Percentiles rank a stretch among this genome's conserved stretches.
phyloP scores from a whole-genome alignment of 1,140 invertebrate genomes.

The silkworm (Bombyx mori) region DNA sequence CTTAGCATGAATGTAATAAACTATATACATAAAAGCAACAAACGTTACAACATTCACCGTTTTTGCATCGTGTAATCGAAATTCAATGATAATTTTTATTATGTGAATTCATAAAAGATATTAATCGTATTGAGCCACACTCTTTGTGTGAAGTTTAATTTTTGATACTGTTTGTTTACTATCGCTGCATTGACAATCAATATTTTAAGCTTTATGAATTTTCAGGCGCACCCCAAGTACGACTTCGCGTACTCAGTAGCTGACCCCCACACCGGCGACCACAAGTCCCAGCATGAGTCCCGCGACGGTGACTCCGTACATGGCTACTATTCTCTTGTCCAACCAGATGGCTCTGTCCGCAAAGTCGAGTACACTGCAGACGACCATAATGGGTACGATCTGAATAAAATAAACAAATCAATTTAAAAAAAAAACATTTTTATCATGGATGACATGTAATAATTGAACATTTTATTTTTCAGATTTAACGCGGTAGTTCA shows the following conservation, averaged over 20 bases:
- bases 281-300: conserved; percentile 31
- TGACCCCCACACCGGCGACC: conserved; percentile 43
- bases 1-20: too few relatives aligned
- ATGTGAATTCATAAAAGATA: too few relatives aligned
- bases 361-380: conserved; percentile 53
- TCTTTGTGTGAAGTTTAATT: too few relatives aligned
- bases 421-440: background rate
- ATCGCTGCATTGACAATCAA: too few relatives aligned
- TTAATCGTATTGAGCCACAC: too few relatives aligned
- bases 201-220: background rate
- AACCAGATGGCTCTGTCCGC: conserved; percentile 53
- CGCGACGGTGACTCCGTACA: conserved; percentile 41
- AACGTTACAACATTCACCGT: too few relatives aligned
- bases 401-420: background rate
- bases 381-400: conserved; percentile 33
- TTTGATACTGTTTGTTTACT: too few relatives aligned
- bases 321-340: conserved; percentile 42
- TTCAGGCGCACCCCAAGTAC: conserved; percentile 45
- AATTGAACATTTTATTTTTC: conserved; percentile 11
- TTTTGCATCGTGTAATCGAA: too few relatives aligned
- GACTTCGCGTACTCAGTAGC: conserved; percentile 65
- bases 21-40: too few relatives aligned
- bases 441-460: background rate
- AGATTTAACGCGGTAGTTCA: conserved; percentile 64
- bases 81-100: too few relatives aligned